A percentile compares a stretch with the other conserved stretches of the same genome.
Conservation (phyloP, 2,888 invertebrate genomes). For the Taenaris catops region DNA sequence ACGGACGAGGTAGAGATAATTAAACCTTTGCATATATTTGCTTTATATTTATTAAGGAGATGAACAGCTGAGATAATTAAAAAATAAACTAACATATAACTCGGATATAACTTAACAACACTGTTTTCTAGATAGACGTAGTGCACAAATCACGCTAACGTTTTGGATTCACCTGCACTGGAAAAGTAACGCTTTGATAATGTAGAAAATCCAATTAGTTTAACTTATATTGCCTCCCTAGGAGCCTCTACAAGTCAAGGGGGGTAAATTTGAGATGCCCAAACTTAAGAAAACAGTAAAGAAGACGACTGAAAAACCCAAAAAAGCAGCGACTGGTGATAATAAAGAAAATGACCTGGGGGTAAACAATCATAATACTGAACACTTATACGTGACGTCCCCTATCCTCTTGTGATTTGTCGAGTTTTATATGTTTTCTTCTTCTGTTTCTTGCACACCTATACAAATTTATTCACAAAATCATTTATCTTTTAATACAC, state of each 20-base stretch:
- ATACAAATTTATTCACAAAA: too few relatives aligned
- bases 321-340: slow-evolving; percentile 39
- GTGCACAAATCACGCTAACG: slow-evolving; percentile 50
- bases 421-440: too few relatives aligned
- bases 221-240: slow-evolving; percentile 58
- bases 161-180: slow-evolving; percentile 35
- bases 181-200: slow-evolving; percentile 39
- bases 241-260: slow-evolving; percentile 66
- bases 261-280: slow-evolving; percentile 70
- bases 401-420: too few relatives aligned
- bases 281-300: slow-evolving; percentile 69
- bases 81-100: slow-evolving; percentile 26
- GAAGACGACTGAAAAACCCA: slow-evolving; percentile 57
- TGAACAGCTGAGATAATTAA: slow-evolving; percentile 53
- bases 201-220: slow-evolving; percentile 38
- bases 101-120: slow-evolving; percentile 13
- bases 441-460: too few relatives aligned
- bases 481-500: too few relatives aligned
- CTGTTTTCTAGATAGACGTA: slow-evolving; percentile 14
- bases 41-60: not conserved
- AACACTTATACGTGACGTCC: slow-evolving; percentile 23
- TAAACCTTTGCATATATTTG: slow-evolving; percentile 9
- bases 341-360: slow-evolving; percentile 39
- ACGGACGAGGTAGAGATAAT: slow-evolving; percentile 57
- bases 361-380: slow-evolving; percentile 48